Conservation (phyloP, 1,140 invertebrate genomes). For the Phthorimaea operculella region DNA sequence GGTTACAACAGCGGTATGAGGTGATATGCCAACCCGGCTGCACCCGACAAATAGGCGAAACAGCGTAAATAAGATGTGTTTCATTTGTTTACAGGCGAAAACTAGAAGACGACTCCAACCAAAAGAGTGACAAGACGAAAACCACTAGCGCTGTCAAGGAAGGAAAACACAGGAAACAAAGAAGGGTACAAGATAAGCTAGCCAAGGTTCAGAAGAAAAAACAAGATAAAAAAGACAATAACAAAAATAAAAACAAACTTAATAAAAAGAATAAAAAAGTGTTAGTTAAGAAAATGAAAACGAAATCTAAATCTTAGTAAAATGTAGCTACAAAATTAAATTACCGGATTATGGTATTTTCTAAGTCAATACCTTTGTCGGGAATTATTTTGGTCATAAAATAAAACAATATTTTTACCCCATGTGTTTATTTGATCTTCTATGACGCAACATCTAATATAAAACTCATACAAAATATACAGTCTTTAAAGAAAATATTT, state of each 20-base stretch:
- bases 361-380: no score
- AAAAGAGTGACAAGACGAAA: constrained; percentile 19
- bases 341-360: no score
- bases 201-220: constrained; percentile 14
- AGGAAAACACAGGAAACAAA: constrained; percentile 38
- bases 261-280: constrained; percentile 21
- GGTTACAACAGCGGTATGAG: no score
- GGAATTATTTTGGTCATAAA: no score
- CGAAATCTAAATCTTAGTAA: neutral
- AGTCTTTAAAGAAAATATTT: constrained; percentile 49
- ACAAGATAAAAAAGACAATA: constrained; percentile 18
- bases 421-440: no score
- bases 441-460: no score
- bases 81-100: constrained; percentile 37
- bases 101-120: constrained; percentile 27
- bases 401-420: no score
- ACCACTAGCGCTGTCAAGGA: constrained; percentile 25
- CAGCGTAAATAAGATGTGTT: no score
- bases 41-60: no score
- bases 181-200: constrained; percentile 20
- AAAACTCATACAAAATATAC: constrained; percentile 53
- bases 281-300: neutral
- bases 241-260: constrained; percentile 20
- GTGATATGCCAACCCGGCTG: no score
- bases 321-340: constrained; percentile 12